Evolutionary conservation across 1,140 invertebrate species (phyloP), one percentile per base, ranked within the genome.

Genomic region (Bilobella aurantiaca): DNA sequence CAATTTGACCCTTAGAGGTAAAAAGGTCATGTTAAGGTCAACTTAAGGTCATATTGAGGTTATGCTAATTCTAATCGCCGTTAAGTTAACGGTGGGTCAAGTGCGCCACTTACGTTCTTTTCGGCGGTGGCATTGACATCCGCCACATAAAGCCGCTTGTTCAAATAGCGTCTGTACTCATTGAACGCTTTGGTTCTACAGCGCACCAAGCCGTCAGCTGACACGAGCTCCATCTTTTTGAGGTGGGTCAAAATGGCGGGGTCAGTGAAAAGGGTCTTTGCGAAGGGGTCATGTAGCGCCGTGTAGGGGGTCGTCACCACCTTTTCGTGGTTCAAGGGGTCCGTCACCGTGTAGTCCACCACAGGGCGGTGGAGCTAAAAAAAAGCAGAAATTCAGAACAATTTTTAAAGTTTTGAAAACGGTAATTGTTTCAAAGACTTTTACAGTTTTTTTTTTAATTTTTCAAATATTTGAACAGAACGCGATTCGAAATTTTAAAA

Each of bases 251-350:
- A 5, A 3, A 53, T 23, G 49, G 5, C 8, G 21, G 8, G 53
- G 8, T 27, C 28, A n/a, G 16, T 58, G 25, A 65, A 58, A 27
- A 25, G 53, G 16, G 34, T 14, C 32, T 46, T 65, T 2, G 27
- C 31, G 56, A 46, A 23, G n/a, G 57, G 56, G 34, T 65, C 63
- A 59, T 65, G 29, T 31, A 65, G 63, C 12, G 63, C 63, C 16
- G 29, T 42, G 57, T 65, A 65, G 2, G 56, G 56, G 34, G 53
- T 12, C 2, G 18, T 21, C 3, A 59, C 56, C n/a, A 65, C 63
- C 18, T 57, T 53, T 21, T 58, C 63, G 25, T 31, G 53, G 34
- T 65, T 65, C 31, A 46, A n/a, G 1, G 53, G 63, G 47, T 65
- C 63, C 23, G 32, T 27, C 53, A 65, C 2, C 18, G 25, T 59